These are phyloP conservation scores for Hucho hucho DNA, from an alignment of 2,113 vertebrate species.

Conservation along the genomic window DNA sequence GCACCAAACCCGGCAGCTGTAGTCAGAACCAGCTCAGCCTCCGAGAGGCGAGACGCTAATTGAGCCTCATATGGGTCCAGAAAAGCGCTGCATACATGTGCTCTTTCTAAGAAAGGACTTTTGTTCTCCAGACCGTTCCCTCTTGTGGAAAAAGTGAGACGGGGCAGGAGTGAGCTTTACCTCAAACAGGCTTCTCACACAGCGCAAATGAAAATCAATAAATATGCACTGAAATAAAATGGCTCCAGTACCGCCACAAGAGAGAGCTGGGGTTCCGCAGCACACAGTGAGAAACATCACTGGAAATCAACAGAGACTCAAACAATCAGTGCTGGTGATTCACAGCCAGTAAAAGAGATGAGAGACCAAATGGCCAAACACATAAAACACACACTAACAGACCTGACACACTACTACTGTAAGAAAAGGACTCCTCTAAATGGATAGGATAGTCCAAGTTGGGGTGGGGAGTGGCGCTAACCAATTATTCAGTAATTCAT, in stretches of 20 bases:
- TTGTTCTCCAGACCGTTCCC: conserved; percentile 64
- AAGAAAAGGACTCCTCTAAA: no score
- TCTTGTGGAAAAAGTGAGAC: conserved; percentile 67
- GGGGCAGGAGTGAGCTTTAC: conserved; percentile 45
- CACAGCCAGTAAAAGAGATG: no score
- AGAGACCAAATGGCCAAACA: not conserved
- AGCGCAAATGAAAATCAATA: conserved; percentile 38
- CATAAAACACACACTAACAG: not conserved
- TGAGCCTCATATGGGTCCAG: conserved; percentile 54
- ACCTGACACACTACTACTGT: no score
- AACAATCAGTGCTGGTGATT: not conserved
- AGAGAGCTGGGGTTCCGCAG: not conserved
- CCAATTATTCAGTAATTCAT: no score
- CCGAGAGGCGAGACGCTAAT: conserved; percentile 42
- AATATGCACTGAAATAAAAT: conserved; percentile 50
- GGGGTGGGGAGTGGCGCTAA: no score
- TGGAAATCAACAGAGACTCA: not conserved
- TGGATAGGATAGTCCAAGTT: no score
- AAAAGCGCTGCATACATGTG: conserved; percentile 37
- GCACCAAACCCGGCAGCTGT: no score
- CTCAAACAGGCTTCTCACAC: conserved; percentile 45
- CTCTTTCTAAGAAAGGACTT: conserved; percentile 65
- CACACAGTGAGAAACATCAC: not conserved
- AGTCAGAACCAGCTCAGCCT: no score
- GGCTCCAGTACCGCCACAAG: not conserved